Evolutionary conservation across 1,140 invertebrate species (phyloP).

Genomic region (Bicyclus anynana): DNA sequence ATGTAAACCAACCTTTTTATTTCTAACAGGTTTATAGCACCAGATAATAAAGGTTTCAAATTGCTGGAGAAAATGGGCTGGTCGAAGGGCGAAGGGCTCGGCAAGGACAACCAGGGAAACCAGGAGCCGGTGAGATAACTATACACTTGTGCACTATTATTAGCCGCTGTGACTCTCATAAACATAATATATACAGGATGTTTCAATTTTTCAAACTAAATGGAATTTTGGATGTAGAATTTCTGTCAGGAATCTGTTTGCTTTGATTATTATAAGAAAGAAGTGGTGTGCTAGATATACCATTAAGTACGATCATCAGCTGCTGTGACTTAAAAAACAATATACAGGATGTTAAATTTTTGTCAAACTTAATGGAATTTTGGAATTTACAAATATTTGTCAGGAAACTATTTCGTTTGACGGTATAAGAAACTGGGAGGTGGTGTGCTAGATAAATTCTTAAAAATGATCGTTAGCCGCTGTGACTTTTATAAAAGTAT

Average conservation of each 20-base stretch:
- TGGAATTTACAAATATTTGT: too few relatives aligned
- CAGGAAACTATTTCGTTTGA: too few relatives aligned
- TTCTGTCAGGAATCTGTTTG: too few relatives aligned
- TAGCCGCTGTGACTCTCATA: not conserved
- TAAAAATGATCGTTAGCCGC: not conserved
- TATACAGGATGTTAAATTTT: too few relatives aligned
- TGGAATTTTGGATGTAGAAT: too few relatives aligned
- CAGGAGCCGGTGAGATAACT: constrained; percentile 84
- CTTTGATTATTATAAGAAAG: too few relatives aligned
- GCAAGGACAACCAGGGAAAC: constrained; percentile 85
- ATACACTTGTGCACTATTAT: not conserved
- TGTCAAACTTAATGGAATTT: too few relatives aligned
- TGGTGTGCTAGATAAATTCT: constrained; percentile 78
- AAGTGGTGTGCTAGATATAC: too few relatives aligned
- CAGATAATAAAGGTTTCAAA: constrained; percentile 93
- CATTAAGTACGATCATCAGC: too few relatives aligned
- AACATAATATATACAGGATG: not conserved
- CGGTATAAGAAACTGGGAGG: constrained; percentile 86
- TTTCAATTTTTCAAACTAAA: not conserved
- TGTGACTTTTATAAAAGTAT: not conserved
- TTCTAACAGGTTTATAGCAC: constrained; percentile 82
- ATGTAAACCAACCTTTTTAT: not conserved
- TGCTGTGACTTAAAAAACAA: too few relatives aligned
- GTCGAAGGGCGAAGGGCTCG: constrained; percentile 91
- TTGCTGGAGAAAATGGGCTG: constrained; percentile 94